Evolutionary conservation across 37 sponge, comb jelly and placozoan species (phyloP), one percentile per base, ranked within the genome.

Genomic region (Ephydatia muelleri): DNA sequence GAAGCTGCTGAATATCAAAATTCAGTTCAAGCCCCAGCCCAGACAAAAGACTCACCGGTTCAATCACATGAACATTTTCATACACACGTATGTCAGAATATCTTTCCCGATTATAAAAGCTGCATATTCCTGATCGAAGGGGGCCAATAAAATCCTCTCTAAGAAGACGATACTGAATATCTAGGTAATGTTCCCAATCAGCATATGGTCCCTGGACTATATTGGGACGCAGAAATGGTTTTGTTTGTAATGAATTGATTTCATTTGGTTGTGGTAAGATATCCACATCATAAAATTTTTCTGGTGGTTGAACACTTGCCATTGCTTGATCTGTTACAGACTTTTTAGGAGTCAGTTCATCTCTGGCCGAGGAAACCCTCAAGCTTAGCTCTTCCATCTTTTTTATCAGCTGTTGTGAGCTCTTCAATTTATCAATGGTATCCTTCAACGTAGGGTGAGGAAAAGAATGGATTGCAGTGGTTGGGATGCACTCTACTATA

Each of bases 61-160:
- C 75, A 23, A 85, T 64, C 2, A 94, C 78, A 30, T 34, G 80
- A 21, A 88, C 94, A 31, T 83, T 38, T 0, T 72, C 67, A 64
- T 93, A 90, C 49, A 93, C 86, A 12, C 92, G 81, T 28, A 96
- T 40, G 23, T 83, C 85, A 11, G 38, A 43, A 64, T 77, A 34
- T 36, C 64, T 27, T 0, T 78, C 72, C 2, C 71, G 75, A 21
- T 67, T 30, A 14, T 66, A 1, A 34, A 79, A 86, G 5, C 49
- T 40, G 26, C 57, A 25, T 23, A 96, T 84, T 31, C 94, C 94
- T 38, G 82, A 68, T 57, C 97, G 87, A 13, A 96, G 79, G 43
- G 97, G 94, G 5, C 36, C 71, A n/a, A 96, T 67, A 75, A 96
- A 93, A 57, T 96, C 97, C 82, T 96, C 97, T 25, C 97, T 80